Percentiles rank a stretch among this genome's conserved stretches.
These are phyloP conservation scores for Pediacus dermestoides DNA, from an alignment of 2,888 invertebrate genomes.

Conservation along the genomic window DNA sequence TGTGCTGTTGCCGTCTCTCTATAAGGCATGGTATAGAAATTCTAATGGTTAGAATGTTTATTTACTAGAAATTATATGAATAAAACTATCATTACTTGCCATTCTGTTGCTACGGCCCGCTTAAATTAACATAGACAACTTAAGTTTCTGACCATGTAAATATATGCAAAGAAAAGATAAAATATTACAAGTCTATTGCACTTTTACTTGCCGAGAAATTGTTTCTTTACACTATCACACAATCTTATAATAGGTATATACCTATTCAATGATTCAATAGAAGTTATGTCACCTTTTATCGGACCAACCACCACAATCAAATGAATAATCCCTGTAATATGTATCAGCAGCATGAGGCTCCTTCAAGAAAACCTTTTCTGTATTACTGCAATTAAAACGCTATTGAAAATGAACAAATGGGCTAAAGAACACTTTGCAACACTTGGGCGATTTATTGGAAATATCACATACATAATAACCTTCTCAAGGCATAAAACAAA, in stretches of 20 bases:
- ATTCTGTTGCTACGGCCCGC: slow-evolving; percentile 34
- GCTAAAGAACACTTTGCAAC: not conserved
- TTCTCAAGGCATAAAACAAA: too few species aligned
- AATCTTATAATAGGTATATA: slow-evolving; percentile 7
- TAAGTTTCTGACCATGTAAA: slow-evolving; percentile 26
- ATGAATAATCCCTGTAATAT: not conserved
- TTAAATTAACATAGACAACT: slow-evolving; percentile 41
- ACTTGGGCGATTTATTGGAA: too few species aligned
- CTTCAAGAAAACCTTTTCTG: not conserved
- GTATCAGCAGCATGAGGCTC: not conserved
- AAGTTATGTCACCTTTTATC: slow-evolving; percentile 10
- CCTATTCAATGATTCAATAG: too few species aligned
- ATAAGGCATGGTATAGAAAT: slow-evolving; percentile 36
- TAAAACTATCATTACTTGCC: slow-evolving; percentile 42
- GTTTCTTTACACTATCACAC: slow-evolving; percentile 7
- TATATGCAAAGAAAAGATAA: slow-evolving; percentile 12
- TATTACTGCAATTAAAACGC: not conserved
- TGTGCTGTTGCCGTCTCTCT: slow-evolving; percentile 32
- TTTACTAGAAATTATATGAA: slow-evolving; percentile 43
- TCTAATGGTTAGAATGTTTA: slow-evolving; percentile 37
- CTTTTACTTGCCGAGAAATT: slow-evolving; percentile 10
- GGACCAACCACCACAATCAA: too few species aligned
- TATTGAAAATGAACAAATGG: not conserved
- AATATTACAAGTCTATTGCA: slow-evolving; percentile 9
- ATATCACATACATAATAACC: too few species aligned